Base-by-base conservation (phyloP, 2,888 invertebrate species). In the Drosophila birchii region DNA sequence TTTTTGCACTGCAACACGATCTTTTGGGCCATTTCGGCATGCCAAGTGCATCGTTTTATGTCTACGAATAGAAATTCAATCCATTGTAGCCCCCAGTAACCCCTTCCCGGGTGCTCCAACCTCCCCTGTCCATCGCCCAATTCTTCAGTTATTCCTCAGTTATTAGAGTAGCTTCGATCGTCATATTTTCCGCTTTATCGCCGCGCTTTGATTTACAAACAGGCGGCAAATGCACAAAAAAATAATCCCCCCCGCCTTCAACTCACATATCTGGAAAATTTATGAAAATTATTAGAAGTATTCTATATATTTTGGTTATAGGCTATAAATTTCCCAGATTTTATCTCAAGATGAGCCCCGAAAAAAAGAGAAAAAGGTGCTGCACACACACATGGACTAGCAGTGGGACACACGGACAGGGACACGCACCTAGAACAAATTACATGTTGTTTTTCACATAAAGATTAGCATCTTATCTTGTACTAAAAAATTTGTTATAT, bases 381-480 rank as follows among this genome's bases (percentile, higher is more conserved):
- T 47, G 32, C 47, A 47, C 45, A n/a, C 45, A 47, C 45, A n/a
- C 23, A 7, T 5, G 26, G 0, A 26, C 5, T 5, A 26, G 49
- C 56, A 55, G 8, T 32, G 49, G 49, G 18, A 56, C 29, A 26
- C 68, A 57, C 62, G 49, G 8, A 45, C 4, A 45, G 58, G 60
- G 49, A 56, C 63, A 11, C 34, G 44, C 58, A 63, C 69, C 55
- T 60, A 58, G 57, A 88, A 88, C 87, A 88, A 88, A 88, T 88
- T 90, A 90, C 90, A 89, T 84, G 88, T 88, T 91, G 88, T 91
- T 91, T 84, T 90, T 90, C 88, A 90, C 90, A 90, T 90, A 90
- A 89, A 91, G 90, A 91, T 91, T 89, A 87, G 77, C 83, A 91
- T 91, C 90, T 90, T 91, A 91, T 91, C 91, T 78, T 80, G 81